Percentiles rank a stretch among this genome's conserved stretches.
These are phyloP conservation scores for Protonemura montana DNA, from an alignment of 2,888 invertebrate genomes.

Conservation along the genomic window DNA sequence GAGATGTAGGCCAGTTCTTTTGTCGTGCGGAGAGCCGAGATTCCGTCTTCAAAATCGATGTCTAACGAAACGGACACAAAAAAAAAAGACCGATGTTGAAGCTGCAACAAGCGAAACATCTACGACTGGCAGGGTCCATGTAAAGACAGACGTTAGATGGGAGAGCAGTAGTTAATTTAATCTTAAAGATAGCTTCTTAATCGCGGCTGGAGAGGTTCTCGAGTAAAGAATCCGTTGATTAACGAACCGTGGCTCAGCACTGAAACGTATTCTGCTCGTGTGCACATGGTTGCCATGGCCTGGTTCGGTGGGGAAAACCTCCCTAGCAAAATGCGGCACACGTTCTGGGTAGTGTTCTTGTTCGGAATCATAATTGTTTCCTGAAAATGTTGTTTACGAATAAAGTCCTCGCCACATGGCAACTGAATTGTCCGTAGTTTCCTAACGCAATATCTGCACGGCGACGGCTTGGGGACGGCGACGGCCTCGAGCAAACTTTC, in stretches of 20 bases:
- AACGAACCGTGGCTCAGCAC: background rate
- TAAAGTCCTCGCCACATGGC: background rate
- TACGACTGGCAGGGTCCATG: background rate
- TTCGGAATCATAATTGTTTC: conserved; percentile 2
- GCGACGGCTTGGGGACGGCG: background rate
- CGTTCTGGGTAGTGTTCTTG: background rate
- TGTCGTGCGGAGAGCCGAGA: background rate
- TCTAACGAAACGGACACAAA: background rate
- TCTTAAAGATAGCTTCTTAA: background rate
- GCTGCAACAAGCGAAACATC: too few species aligned
- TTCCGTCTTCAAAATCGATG: background rate
- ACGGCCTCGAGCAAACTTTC: background rate
- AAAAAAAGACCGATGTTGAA: too few species aligned
- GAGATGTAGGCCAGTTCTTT: background rate
- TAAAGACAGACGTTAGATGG: background rate
- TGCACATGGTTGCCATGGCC: background rate
- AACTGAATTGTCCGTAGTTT: background rate
- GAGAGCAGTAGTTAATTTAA: background rate
- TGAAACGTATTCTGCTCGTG: background rate
- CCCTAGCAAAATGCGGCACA: background rate
- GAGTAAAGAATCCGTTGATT: background rate
- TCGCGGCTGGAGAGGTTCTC: background rate
- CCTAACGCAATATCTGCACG: background rate
- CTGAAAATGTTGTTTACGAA: conserved; percentile 2
- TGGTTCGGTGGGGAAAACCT: background rate